Conservation (phyloP, 2,888 invertebrate genomes). For the Augiades crinisus region DNA sequence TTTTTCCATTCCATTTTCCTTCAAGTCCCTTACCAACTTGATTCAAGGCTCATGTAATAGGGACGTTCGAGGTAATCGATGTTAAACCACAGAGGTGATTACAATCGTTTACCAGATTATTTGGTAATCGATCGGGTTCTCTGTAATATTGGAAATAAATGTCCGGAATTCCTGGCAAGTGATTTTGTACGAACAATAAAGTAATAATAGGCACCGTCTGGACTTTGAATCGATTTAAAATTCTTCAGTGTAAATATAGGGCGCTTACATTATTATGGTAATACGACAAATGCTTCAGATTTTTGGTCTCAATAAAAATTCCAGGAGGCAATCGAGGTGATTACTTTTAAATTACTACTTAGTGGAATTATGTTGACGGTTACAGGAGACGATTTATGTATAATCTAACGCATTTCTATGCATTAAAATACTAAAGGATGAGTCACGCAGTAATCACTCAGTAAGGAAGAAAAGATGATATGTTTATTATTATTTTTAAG, state of each 20-base stretch:
- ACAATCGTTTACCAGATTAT: constrained; percentile 75
- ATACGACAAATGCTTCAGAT: constrained; percentile 20
- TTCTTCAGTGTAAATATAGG: constrained; percentile 50
- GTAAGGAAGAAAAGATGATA: too few relatives aligned
- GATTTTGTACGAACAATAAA: constrained; percentile 28
- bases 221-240: constrained; percentile 34
- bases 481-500: too few relatives aligned
- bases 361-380: constrained; percentile 7
- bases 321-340: constrained; percentile 36
- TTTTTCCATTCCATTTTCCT: not conserved
- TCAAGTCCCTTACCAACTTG: constrained; percentile 1
- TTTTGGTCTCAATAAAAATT: constrained; percentile 42
- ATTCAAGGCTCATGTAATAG: constrained; percentile 47
- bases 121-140: constrained; percentile 61
- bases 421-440: not conserved
- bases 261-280: constrained; percentile 16
- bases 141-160: constrained; percentile 58
- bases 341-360: constrained; percentile 5
- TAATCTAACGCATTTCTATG: not conserved
- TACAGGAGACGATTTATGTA: constrained; percentile 1
- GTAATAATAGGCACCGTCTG: constrained; percentile 41
- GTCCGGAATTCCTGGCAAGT: constrained; percentile 48
- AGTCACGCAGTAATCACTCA: constrained; percentile 4
- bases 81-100: constrained; percentile 68
- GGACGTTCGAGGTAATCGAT: constrained; percentile 61